Evolutionary conservation across 2,888 invertebrate species (phyloP), one percentile per base, ranked within the genome.

Genomic region (Temnothorax unifasciatus): DNA sequence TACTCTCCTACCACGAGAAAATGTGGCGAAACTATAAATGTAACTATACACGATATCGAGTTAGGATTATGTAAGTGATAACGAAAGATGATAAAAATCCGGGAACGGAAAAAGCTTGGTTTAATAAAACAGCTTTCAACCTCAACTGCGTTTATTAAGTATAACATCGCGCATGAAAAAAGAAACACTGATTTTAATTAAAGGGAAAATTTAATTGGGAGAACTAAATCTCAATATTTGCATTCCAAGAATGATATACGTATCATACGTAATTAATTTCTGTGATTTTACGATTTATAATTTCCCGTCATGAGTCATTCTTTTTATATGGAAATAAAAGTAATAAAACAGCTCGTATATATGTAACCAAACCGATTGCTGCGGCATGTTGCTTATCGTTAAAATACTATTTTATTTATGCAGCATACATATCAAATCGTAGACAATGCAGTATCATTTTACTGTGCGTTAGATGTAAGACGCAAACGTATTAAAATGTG

Each of bases 101-200:
- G 25, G 15, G 21, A 34, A 18, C 3, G 29, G 21, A 59, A 81
- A 21, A 47, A 44, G 1, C 11, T 71, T 34, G 25, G 13, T 18
- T 79, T 15, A 18, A 15, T 44, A 63, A 66, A 76, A 41, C 5
- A 47, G 50, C 21, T 61, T 73, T 69, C 38, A 64, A 52, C 68
- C 3, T 47, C 11, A 68, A 59, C 18, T 73, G 18, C 47, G 5
- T 74, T 73, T 79, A 73, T 59, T 59, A 81, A 81, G 18, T 81
- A 73, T 73, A 25, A 79, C 25, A 57, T 81, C 21, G 13, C 21
- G 34, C 9, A 59, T 2, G 18, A 47, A 38, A 57, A 54, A 29
- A 63, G 29, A 38, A 1, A 50, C 18, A 50, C 21, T 3, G 15
- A 61, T 11, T 13, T 81, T 18, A 50, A 71, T 66, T 8, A 38